These are phyloP conservation scores for Chaenogobius annularis DNA, from an alignment of 2,113 vertebrate genomes.

Conservation along the genomic window DNA sequence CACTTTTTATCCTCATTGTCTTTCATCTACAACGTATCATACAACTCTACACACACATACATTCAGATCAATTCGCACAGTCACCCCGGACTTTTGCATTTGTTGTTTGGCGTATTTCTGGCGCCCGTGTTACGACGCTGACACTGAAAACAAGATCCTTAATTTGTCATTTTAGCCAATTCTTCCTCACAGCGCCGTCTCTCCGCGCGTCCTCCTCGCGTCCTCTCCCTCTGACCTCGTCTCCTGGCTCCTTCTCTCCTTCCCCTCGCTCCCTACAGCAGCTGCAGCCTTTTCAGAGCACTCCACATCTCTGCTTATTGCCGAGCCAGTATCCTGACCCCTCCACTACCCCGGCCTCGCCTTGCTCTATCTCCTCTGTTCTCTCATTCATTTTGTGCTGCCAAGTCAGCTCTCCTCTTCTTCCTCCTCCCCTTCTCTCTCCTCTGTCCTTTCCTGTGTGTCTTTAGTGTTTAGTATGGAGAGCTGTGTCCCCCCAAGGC, in stretches of 20 bases:
- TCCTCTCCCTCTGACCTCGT: constrained; percentile 6
- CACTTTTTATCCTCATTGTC: no score
- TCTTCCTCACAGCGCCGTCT: background rate
- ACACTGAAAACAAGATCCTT: no score
- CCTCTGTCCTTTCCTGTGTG: constrained; percentile 14
- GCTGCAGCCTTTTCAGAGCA: constrained; percentile 47
- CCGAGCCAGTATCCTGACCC: constrained; percentile 46
- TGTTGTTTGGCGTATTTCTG: no score
- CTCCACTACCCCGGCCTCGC: constrained; percentile 33
- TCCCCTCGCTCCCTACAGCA: constrained; percentile 26
- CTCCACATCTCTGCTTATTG: constrained; percentile 48
- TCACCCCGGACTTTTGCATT: no score
- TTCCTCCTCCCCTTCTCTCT: background rate
- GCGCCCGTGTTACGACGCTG: no score
- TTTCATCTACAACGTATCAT: no score
- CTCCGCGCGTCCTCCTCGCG: background rate
- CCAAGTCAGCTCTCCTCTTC: constrained; percentile 43
- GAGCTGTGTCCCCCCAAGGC: constrained; percentile 26
- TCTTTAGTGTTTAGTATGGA: constrained; percentile 53
- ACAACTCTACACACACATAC: no score
- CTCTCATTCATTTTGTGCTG: constrained; percentile 51
- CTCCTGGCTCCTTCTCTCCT: constrained; percentile 15
- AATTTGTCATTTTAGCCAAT: no score
- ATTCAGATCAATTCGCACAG: no score
- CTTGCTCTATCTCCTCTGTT: constrained; percentile 21